A percentile compares a stretch with the other conserved stretches of the same genome.
Conservation (phyloP, 1,140 invertebrate genomes). For the Andricus grossulariae region DNA sequence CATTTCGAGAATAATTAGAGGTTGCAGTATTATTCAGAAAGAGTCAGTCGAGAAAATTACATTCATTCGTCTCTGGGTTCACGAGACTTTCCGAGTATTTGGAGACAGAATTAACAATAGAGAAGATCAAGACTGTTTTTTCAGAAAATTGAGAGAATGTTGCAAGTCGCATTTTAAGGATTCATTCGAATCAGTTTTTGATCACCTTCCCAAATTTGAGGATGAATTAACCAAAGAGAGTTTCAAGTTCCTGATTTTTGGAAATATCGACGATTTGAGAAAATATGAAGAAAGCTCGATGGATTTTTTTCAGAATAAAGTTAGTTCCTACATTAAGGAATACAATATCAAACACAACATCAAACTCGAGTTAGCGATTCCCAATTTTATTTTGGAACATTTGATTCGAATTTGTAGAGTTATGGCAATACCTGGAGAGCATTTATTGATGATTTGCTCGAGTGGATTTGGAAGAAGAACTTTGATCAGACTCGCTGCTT, state of each 20-base stretch:
- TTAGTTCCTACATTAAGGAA: conserved; percentile 78
- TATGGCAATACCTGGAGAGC: conserved; percentile 77
- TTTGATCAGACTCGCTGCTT: conserved; percentile 78
- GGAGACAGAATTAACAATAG: conserved; percentile 81
- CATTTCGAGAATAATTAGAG: conserved; percentile 79
- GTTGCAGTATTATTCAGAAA: conserved; percentile 81
- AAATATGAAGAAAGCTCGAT: conserved; percentile 82
- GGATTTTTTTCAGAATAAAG: conserved; percentile 77
- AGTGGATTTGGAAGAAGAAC: conserved; percentile 82
- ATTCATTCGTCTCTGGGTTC: conserved; percentile 80
- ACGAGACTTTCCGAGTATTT: conserved; percentile 83
- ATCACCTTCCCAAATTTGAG: conserved; percentile 67
- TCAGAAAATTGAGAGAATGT: conserved; percentile 70
- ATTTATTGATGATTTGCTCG: conserved; percentile 77
- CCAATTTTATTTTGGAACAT: conserved; percentile 80
- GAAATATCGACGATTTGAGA: conserved; percentile 78
- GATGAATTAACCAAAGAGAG: conserved; percentile 77
- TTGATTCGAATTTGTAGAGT: conserved; percentile 80
- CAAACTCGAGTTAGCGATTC: conserved; percentile 81
- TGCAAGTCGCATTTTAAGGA: conserved; percentile 79
- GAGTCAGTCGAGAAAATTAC: conserved; percentile 78
- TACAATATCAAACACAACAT: conserved; percentile 80
- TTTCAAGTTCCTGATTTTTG: conserved; percentile 80
- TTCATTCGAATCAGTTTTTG: conserved; percentile 71
- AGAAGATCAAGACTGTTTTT: conserved; percentile 79